Evolutionary conservation across 2,113 vertebrate genomes (phyloP).

Genomic region (Sakesphorus luctuosus): DNA sequence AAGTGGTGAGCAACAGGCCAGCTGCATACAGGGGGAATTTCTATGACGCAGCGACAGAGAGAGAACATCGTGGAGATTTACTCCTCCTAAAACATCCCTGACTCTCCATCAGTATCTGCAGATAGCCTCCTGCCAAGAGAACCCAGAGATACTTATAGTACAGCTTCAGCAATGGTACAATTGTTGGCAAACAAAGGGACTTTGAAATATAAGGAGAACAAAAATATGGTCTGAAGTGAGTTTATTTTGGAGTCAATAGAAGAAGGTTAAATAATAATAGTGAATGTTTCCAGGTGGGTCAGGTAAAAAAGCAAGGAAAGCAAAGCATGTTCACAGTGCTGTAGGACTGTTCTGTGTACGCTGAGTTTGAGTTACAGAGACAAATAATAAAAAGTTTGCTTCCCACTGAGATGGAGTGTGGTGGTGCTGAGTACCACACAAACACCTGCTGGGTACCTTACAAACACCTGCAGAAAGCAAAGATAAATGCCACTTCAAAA

Average conservation of each 20-base stretch:
- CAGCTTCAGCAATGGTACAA: neutral
- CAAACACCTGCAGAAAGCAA: neutral
- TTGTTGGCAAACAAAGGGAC: neutral
- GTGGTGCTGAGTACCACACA: neutral
- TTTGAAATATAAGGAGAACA: neutral
- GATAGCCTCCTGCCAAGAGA: neutral
- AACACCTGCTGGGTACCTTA: neutral
- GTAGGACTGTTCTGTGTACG: neutral
- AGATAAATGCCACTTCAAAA: neutral
- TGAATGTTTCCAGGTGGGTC: neutral
- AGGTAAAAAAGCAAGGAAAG: slow-evolving; percentile 7
- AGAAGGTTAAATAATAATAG: neutral
- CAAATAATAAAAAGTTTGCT: slow-evolving; percentile 13
- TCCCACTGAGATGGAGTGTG: neutral
- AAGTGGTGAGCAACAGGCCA: neutral
- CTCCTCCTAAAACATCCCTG: neutral
- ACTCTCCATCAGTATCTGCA: neutral
- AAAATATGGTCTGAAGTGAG: neutral
- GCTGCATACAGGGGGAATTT: neutral
- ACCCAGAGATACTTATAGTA: neutral
- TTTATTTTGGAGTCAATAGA: slow-evolving; percentile 11
- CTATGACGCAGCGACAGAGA: neutral
- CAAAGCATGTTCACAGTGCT: neutral
- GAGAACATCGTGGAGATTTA: neutral
- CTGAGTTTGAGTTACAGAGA: slow-evolving; percentile 8